Evolutionary conservation across 2,888 invertebrate species (phyloP), one percentile per base, ranked within the genome.

Genomic region (Lasius platythorax): DNA sequence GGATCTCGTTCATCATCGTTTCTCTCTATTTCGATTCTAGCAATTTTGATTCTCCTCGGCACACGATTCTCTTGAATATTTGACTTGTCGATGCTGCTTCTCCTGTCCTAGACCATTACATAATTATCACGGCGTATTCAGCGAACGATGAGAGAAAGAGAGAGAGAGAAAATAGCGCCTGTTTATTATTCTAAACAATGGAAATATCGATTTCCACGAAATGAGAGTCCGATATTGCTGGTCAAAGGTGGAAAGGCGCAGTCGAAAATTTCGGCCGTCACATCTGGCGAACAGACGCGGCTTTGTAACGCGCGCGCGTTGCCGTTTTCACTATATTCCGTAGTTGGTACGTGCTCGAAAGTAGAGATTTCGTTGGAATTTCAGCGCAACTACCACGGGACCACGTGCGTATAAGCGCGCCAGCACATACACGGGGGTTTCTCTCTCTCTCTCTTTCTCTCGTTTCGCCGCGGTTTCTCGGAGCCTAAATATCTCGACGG

Each of bases 281-380:
- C 93, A 93, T 93, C 93, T 93, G 93, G 93, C 83, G 85, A 85
- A 86, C 93, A 93, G 93, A 92, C 91, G 85, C 23, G 63, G 37
- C 82, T 79, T 50, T 64, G 58, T 70, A 79, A 73, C 76, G 64
- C 28, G 81, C 82, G 67, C 83, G n/a, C 85, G 82, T n/a, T 28
- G 53, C 33, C 33, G 28, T 68, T 79, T 79, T 6, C 43, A 61
- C 61, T 87, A 64, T 83, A 88, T 85, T 86, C 82, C 84, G 82
- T 83, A 85, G 83, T 85, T 83, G 85, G 68, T 50, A 46, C 85
- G 56, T 84, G 84, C 86, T 72, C 66, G 86, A 76, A 82, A 79
- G 81, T 78, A 40, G 61, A 70, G 46, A 76, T 87, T 76, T 84
- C 84, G 63, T 79, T 70, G 85, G 84, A 85, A 87, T 85, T 85